Conservation (phyloP, 2,113 vertebrate genomes). For the Apistogramma diplotaenia region DNA sequence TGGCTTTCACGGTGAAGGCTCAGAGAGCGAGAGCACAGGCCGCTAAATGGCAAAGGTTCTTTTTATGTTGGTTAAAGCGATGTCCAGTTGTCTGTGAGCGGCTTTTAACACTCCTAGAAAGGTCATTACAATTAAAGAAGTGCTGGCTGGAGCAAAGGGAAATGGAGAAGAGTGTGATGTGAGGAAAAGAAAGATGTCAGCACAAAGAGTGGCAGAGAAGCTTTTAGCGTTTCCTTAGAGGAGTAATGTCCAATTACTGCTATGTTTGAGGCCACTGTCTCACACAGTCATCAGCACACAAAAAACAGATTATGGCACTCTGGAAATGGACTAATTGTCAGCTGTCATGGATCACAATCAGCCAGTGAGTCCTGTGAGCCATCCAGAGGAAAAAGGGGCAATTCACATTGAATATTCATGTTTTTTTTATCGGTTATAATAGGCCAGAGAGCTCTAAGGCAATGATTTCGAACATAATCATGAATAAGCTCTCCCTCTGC, state of each 20-base stretch:
- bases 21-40: not conserved
- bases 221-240: conserved; percentile 50
- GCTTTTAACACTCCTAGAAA: conserved; percentile 61
- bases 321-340: conserved; percentile 49
- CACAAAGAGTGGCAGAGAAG: conserved; percentile 48
- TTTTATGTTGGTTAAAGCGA: conserved; percentile 57
- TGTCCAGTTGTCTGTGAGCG: conserved; percentile 55
- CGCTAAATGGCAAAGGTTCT: conserved; percentile 40
- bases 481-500: conserved; percentile 9
- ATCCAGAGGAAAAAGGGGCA: conserved; percentile 9
- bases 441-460: not conserved
- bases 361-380: not conserved
- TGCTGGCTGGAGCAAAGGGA: conserved; percentile 9
- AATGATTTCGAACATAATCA: not conserved
- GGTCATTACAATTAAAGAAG: conserved; percentile 64
- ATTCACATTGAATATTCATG: conserved; percentile 56
- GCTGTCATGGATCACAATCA: conserved; percentile 59
- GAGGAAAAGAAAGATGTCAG: conserved; percentile 57
- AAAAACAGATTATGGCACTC: conserved; percentile 39
- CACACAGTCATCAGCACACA: conserved; percentile 47
- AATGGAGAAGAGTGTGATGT: conserved; percentile 50
- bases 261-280: conserved; percentile 34
- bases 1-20: not conserved
- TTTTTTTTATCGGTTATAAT: conserved; percentile 25
- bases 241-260: conserved; percentile 67